Evolutionary conservation across 64 coral and sea anemone genomes (phyloP).

Genomic region (Pachyseris speciosa): DNA sequence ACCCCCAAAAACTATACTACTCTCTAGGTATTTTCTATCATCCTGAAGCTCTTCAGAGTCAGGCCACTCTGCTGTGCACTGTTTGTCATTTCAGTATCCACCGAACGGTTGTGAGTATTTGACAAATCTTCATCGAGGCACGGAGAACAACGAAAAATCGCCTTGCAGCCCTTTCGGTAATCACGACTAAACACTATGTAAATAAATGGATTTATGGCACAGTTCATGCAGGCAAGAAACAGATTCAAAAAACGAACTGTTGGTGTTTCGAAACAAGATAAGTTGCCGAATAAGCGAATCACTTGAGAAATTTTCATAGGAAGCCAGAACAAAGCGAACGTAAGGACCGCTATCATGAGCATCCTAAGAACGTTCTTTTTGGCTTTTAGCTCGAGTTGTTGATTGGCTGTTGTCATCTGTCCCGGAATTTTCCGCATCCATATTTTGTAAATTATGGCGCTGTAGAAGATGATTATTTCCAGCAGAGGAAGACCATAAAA

Average conservation of each 20-base stretch:
- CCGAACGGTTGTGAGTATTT: background rate
- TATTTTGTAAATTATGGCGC: constrained; percentile 39
- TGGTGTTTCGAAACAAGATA: background rate
- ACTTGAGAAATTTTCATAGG: background rate
- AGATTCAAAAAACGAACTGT: no score
- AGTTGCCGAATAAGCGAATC: background rate
- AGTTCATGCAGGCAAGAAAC: no score
- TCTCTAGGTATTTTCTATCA: background rate
- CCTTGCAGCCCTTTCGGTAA: background rate
- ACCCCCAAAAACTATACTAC: no score
- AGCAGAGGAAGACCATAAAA: constrained; percentile 40
- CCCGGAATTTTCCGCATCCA: constrained; percentile 58
- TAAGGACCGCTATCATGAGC: constrained; percentile 39
- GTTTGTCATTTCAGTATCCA: background rate
- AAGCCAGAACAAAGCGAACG: no score
- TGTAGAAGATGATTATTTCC: constrained; percentile 42
- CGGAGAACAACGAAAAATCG: background rate
- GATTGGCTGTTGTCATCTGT: no score
- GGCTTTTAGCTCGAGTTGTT: no score
- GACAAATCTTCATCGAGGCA: background rate
- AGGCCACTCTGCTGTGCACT: background rate
- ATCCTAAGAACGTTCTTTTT: constrained; percentile 60
- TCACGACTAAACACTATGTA: no score
- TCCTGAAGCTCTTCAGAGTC: background rate
- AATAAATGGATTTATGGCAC: no score